Base-by-base conservation (phyloP, 2,888 invertebrate species). In the Calameuta idolon region DNA sequence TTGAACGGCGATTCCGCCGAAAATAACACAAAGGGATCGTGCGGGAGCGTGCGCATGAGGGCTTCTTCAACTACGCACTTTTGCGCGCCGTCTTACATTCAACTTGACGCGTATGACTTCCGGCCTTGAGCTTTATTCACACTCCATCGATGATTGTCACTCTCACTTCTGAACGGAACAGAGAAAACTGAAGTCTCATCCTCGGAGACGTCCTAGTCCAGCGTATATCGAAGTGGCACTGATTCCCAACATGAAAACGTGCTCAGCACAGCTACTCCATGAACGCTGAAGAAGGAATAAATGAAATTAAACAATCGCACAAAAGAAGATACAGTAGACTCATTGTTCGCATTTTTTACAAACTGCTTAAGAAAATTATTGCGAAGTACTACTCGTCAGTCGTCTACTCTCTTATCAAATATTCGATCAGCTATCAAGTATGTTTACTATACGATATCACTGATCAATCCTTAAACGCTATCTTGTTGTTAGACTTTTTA, bases 21-120 rank as follows among this genome's bases (percentile, higher is more conserved):
- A 91, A 91, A 91, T 91, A 91, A 91, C 91, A 90, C 91, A 91
- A 91, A 90, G 91, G 86, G 88, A 88, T 86, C 85, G 85, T 82
- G 84, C 85, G 85, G 81, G 86, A 85, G 87, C 81, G 84, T 87
- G 88, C 87, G 89, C 87, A 84, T 79, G 75, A 68, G 77, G 34
- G 69, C 74, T 73, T 75, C 77, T 34, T 40, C 35, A 82, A 83
- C 83, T 82, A 81, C 83, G 85, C 85, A 84, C 83, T 81, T 83
- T 80, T 80, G 55, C 77, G 76, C 73, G 76, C 76, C 69, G 76
- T 73, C 34, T 35, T 34, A 34, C 69, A 55, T 71, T 73, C 73
- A 34, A 30, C 11, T 76, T 35, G 33, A 71, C 69, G 75, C 55
- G 30, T 37, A 37, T 30, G 37, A 33, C 30, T n/a, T 40, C 68